Evolutionary conservation across 2,113 vertebrate species (phyloP).

Genomic region (Festucalex cinctus): DNA sequence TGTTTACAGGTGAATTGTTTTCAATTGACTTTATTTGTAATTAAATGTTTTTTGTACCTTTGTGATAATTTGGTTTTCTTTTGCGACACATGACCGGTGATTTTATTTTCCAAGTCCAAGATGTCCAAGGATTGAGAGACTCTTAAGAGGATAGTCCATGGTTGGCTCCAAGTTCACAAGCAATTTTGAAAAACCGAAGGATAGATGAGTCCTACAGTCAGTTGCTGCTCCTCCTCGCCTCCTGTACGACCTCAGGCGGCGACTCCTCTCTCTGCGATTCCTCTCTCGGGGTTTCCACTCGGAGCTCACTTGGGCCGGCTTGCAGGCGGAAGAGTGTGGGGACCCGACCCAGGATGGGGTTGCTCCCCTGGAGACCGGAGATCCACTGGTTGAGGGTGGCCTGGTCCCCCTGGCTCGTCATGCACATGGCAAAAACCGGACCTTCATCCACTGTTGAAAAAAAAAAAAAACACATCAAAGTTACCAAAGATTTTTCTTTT

Average conservation of each 20-base stretch:
- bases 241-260: conserved; percentile 4
- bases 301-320: conserved; percentile 57
- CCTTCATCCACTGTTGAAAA: conserved; percentile 81
- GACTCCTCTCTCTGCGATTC: not conserved
- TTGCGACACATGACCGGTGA: not conserved
- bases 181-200: not conserved
- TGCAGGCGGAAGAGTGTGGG: conserved; percentile 82
- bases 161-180: too few relatives aligned
- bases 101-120: too few relatives aligned
- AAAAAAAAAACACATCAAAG: conserved; percentile 10
- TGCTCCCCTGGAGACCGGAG: conserved; percentile 79
- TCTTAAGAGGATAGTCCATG: too few relatives aligned
- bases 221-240: conserved; percentile 17
- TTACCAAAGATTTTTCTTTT: not conserved
- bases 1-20: conserved; percentile 31
- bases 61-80: not conserved
- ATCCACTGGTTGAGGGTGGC: conserved; percentile 83
- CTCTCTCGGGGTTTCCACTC: not conserved
- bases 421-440: conserved; percentile 82
- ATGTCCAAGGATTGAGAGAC: too few relatives aligned
- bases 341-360: conserved; percentile 75
- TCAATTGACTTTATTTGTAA: not conserved
- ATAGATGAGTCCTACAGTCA: not conserved
- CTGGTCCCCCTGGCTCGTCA: conserved; percentile 77
- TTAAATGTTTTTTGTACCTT: not conserved